Percentiles rank a stretch among this genome's conserved stretches.
phyloP scores from a whole-genome alignment of 2,888 invertebrate genomes.

The Patella pellucida region DNA sequence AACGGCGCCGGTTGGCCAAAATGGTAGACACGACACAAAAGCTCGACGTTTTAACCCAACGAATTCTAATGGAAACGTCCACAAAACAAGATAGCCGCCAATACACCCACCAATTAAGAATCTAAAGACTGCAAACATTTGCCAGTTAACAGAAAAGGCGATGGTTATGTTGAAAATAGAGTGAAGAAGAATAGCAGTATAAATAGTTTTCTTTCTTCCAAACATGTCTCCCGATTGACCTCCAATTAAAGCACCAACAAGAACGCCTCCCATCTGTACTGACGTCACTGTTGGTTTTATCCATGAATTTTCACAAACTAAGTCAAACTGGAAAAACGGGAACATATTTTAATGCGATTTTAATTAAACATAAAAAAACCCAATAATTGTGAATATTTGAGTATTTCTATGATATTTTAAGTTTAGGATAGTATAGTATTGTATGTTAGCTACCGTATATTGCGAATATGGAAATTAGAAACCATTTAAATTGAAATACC shows the following conservation, averaged over 20 bases:
- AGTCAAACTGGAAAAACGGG: constrained; percentile 39
- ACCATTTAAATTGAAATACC: too few species aligned
- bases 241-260: constrained; percentile 41
- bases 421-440: too few species aligned
- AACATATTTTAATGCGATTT: too few species aligned
- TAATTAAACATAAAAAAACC: too few species aligned
- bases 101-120: constrained; percentile 40
- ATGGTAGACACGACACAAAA: constrained; percentile 11
- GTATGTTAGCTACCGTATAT: too few species aligned
- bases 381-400: too few species aligned
- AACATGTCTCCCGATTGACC: constrained; percentile 45
- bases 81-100: constrained; percentile 34
- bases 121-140: constrained; percentile 46
- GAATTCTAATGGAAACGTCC: constrained; percentile 26
- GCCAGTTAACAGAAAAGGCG: constrained; percentile 48
- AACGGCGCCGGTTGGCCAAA: constrained; percentile 20
- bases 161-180: constrained; percentile 37
- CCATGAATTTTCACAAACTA: constrained; percentile 44
- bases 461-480: too few species aligned
- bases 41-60: constrained; percentile 23
- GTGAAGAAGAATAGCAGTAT: constrained; percentile 31
- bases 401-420: too few species aligned
- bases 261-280: constrained; percentile 48
- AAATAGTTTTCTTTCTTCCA: constrained; percentile 48
- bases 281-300: constrained; percentile 42